Evolutionary conservation across 2,888 invertebrate genomes (phyloP).

Genomic region (Habroteleia sp.): DNA sequence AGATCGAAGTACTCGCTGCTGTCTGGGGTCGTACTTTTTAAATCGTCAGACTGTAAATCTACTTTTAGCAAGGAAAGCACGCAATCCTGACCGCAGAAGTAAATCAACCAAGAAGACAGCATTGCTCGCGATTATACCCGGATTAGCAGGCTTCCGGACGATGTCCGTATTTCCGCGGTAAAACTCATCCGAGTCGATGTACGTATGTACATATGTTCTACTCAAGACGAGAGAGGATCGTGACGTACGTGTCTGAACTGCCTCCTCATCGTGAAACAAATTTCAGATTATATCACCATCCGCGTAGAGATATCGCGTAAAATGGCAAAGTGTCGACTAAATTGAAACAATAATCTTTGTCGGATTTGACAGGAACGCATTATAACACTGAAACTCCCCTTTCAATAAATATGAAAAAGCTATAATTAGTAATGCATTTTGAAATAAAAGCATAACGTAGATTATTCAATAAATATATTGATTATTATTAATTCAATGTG

Average conservation of each 20-base stretch:
- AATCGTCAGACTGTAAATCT: slow-evolving; percentile 68
- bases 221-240: slow-evolving; percentile 47
- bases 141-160: slow-evolving; percentile 70
- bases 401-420: no score
- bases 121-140: slow-evolving; percentile 70
- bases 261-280: slow-evolving; percentile 43
- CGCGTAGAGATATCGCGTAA: slow-evolving; percentile 40
- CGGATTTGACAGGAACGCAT: slow-evolving; percentile 14
- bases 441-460: no score
- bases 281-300: slow-evolving; percentile 48
- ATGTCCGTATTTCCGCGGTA: slow-evolving; percentile 63
- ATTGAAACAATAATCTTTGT: slow-evolving; percentile 53
- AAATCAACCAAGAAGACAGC: slow-evolving; percentile 70
- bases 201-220: slow-evolving; percentile 39
- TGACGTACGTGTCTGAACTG: slow-evolving; percentile 51
- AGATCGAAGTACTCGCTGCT: slow-evolving; percentile 50
- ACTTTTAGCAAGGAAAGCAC: slow-evolving; percentile 65
- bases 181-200: slow-evolving; percentile 62
- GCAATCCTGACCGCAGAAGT: slow-evolving; percentile 64
- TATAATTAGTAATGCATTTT: no score
- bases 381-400: no score
- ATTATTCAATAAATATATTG: no score
- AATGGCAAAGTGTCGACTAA: slow-evolving; percentile 32
- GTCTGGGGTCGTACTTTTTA: slow-evolving; percentile 64
- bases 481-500: no score